Evolutionary conservation across 2,797 vertebrate genomes (phyloP).

Genomic region (Xerus rutilus): DNA sequence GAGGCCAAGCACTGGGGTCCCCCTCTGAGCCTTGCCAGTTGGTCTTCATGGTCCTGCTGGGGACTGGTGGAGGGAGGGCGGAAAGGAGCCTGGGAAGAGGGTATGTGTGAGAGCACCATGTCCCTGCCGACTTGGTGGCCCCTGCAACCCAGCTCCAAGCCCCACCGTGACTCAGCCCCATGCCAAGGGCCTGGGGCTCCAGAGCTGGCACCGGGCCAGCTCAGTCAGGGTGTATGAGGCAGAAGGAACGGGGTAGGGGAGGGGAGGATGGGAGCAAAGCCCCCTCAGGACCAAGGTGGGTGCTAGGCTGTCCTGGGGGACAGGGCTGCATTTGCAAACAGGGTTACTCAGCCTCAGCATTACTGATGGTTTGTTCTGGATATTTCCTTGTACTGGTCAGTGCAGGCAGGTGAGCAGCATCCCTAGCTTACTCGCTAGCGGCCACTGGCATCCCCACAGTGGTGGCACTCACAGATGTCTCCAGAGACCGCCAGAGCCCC

Average conservation of each 20-base stretch:
- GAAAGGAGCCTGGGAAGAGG: too few species aligned
- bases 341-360: fast-evolving
- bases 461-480: fast-evolving
- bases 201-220: fast-evolving
- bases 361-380: neutral
- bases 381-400: neutral
- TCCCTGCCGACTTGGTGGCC: fast-evolving
- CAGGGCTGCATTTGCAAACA: fast-evolving
- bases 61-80: too few species aligned
- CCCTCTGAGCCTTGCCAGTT: too few species aligned
- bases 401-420: fast-evolving
- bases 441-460: fast-evolving
- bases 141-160: neutral
- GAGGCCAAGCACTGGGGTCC: fast-evolving
- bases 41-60: neutral
- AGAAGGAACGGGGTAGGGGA: neutral
- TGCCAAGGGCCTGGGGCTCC: neutral
- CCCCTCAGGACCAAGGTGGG: fast-evolving
- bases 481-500: fast-evolving
- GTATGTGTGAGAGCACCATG: fast-evolving
- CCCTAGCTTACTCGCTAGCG: fast-evolving
- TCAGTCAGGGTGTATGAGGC: neutral
- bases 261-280: too few species aligned
- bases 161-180: neutral
- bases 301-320: neutral